Evolutionary conservation across 1,140 invertebrate species (phyloP).

Genomic region (Drosophila sp.): DNA sequence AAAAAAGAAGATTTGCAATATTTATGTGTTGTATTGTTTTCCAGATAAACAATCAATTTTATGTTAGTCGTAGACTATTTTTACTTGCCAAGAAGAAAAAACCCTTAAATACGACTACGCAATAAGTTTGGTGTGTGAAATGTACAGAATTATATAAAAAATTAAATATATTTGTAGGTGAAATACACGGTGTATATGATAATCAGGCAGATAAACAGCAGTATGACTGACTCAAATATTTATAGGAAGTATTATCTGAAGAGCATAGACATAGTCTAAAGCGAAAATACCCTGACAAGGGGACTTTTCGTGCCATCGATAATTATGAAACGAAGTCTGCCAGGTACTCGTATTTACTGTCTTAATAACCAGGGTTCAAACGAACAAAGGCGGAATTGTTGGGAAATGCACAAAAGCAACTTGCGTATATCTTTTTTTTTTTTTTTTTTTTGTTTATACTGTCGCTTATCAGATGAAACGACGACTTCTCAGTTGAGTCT

Average conservation of each 20-base stretch:
- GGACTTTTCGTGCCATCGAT: constrained; percentile 31
- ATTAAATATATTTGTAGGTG: background rate
- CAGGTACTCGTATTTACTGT: background rate
- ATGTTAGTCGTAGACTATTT: no score
- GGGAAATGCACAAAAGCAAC: constrained; percentile 40
- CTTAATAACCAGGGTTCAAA: constrained; percentile 6
- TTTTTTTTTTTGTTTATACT: no score
- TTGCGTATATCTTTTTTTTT: no score
- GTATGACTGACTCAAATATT: constrained; percentile 10
- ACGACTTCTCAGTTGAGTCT: background rate
- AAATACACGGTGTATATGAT: background rate
- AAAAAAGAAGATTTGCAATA: no score
- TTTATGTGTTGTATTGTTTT: no score
- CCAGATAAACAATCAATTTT: no score
- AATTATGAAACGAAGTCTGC: constrained; percentile 6
- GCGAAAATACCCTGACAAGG: constrained; percentile 13
- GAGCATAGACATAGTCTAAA: constrained; percentile 6
- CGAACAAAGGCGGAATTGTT: constrained; percentile 23
- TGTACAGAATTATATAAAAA: no score
- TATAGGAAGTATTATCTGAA: constrained; percentile 7
- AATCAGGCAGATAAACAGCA: constrained; percentile 5
- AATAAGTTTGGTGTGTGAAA: no score
- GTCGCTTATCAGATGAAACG: constrained; percentile 29
- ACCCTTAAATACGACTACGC: no score
- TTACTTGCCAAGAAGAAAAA: no score